phyloP scores from a whole-genome alignment of 1,140 invertebrate genomes.

The Galleria mellonella region DNA sequence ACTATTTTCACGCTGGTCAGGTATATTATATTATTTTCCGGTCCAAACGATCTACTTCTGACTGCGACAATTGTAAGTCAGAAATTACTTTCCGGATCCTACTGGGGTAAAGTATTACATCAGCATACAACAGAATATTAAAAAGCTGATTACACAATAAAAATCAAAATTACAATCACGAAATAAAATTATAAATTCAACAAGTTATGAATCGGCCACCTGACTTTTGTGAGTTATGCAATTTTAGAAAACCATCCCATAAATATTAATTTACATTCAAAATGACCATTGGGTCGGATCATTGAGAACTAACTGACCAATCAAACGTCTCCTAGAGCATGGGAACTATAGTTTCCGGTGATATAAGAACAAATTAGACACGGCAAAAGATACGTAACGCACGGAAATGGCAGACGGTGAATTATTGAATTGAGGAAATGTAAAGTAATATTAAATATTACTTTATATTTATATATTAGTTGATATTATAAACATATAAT shows the following conservation, averaged over 20 bases:
- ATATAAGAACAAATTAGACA: neutral
- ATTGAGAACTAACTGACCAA: slow-evolving; percentile 7
- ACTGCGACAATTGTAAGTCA: too few species aligned
- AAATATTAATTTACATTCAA: slow-evolving; percentile 27
- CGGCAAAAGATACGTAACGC: neutral
- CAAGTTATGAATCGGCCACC: slow-evolving; percentile 4
- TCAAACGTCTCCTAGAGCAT: slow-evolving; percentile 6
- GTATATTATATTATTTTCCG: too few species aligned
- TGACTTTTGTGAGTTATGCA: slow-evolving; percentile 18
- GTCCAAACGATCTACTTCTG: too few species aligned
- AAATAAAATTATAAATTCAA: slow-evolving; percentile 2
- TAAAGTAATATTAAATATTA: too few species aligned
- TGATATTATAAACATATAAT: too few species aligned
- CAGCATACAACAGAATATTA: neutral
- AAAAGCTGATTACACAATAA: slow-evolving; percentile 2
- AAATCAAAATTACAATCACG: slow-evolving; percentile 8
- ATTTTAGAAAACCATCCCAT: slow-evolving; percentile 36
- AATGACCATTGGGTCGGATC: slow-evolving; percentile 1
- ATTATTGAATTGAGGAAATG: too few species aligned
- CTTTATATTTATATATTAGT: too few species aligned
- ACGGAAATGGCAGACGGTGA: too few species aligned
- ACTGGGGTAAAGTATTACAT: neutral
- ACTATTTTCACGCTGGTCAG: too few species aligned
- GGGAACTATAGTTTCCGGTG: slow-evolving; percentile 2
- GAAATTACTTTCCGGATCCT: too few species aligned